Percentiles rank a stretch among this genome's conserved stretches.
phyloP scores from a whole-genome alignment of 1,140 invertebrate genomes.

The Drosophila mojavensis region DNA sequence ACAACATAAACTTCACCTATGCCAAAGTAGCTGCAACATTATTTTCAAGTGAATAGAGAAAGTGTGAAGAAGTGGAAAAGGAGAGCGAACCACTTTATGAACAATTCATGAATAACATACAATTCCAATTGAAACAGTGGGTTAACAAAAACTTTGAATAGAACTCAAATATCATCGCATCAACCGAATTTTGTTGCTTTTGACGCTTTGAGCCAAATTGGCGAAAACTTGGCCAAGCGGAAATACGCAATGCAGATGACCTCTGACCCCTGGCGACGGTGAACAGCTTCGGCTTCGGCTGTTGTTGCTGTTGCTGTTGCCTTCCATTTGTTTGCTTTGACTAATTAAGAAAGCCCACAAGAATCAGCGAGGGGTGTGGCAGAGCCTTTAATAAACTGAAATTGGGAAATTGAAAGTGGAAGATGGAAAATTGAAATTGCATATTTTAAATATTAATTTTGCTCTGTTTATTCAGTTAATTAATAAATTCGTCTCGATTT shows the following conservation, averaged over 20 bases:
- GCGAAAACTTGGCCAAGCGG: constrained; percentile 15
- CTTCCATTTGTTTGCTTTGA: constrained; percentile 22
- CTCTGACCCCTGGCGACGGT: constrained; percentile 15
- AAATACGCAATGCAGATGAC: constrained; percentile 10
- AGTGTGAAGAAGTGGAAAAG: too few relatives aligned
- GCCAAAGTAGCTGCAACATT: neutral
- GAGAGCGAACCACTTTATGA: too few relatives aligned
- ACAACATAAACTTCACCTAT: neutral
- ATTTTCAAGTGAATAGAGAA: too few relatives aligned
- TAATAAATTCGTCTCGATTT: constrained; percentile 22
- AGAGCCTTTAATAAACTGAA: neutral
- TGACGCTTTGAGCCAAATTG: neutral
- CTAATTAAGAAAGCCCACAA: constrained; percentile 37
- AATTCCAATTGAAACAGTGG: too few relatives aligned
- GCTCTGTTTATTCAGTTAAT: constrained; percentile 6
- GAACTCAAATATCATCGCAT: too few relatives aligned
- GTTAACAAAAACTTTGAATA: too few relatives aligned
- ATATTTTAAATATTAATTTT: constrained; percentile 11
- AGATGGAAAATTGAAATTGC: constrained; percentile 2
- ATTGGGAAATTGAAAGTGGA: neutral
- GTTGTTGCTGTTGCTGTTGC: neutral
- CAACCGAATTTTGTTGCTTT: neutral
- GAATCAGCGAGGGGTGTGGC: neutral
- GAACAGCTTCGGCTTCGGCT: constrained; percentile 9
- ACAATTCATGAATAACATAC: too few relatives aligned